Evolutionary conservation across 1,140 invertebrate genomes (phyloP), one percentile per base, ranked within the genome.

Genomic region (Sitodiplosis mosellana): DNA sequence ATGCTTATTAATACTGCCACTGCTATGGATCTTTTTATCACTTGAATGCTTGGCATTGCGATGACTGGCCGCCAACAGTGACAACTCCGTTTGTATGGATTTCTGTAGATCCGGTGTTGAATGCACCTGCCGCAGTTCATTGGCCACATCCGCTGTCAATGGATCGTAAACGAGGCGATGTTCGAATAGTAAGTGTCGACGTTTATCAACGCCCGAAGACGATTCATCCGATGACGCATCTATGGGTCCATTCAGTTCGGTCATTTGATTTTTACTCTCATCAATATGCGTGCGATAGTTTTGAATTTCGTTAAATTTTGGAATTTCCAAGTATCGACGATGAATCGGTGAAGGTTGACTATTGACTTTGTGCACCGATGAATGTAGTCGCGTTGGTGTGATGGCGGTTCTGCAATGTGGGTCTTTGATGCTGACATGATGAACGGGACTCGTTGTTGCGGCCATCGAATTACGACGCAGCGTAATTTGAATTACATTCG

Each of bases 91-190:
- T 27, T 27, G 27, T 5, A 27, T 56, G 45, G 57, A 55, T 48
- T 62, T 62, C 47, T 63, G 60, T 14, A 64, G 54, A 52, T 64
- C 62, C 0, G 61, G 61, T 0, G 61, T 61, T 5, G 61, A 63
- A 45, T 63, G 61, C 49, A 64, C 61, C 46, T 64, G 61, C 0
- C 61, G 52, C 27, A 64, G 55, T 55, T 45, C 21, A 17, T 45
- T 45, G 17, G 14, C 18, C 38, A n/a, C n/a, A 40, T n/a, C 38
- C 18, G 45, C 18, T 6, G 5, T 38, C n/a, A 34, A 20, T 44
- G 42, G 12, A 17, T 44, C n/a, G 18, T n/a, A 14, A 20, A 8
- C 15, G 11, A 34, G 8, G 3, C 27, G 27, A 27, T 27, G 27
- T 10, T 27, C 27, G 27, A 27, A 27, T 27, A 10, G 27, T 27